Conservation (phyloP, 2,888 invertebrate species). For the Matsumyia berberina region DNA sequence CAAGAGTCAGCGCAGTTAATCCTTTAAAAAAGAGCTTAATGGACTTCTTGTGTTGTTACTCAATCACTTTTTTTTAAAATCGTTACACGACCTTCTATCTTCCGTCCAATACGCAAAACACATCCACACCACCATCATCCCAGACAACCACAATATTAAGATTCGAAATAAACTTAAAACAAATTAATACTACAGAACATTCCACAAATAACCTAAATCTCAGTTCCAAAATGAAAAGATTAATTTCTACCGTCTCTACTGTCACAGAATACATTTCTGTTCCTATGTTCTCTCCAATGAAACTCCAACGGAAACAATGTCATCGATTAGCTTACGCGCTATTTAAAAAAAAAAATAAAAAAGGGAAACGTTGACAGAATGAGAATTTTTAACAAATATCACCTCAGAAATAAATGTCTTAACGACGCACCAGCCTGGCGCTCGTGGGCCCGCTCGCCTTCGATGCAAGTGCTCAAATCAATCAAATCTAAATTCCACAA, state of each 20-base stretch:
- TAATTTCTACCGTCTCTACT: conserved; percentile 54
- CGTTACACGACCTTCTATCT: neutral
- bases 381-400: conserved; percentile 66
- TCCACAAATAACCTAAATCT: conserved; percentile 63
- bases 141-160: conserved; percentile 28
- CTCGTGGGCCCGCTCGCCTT: conserved; percentile 23
- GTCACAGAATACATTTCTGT: conserved; percentile 57
- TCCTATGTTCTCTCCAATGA: conserved; percentile 34
- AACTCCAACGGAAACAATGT: conserved; percentile 61
- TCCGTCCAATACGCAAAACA: conserved; percentile 25
- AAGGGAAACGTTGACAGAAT: conserved; percentile 61
- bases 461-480: conserved; percentile 74
- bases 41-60: conserved; percentile 31
- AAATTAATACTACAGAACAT: conserved; percentile 43
- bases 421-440: conserved; percentile 43
- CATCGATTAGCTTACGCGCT: conserved; percentile 68
- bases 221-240: conserved; percentile 63
- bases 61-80: neutral
- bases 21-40: conserved; percentile 19
- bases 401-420: conserved; percentile 69
- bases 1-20: neutral
- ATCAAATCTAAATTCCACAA: conserved; percentile 72
- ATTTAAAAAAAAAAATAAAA: conserved; percentile 24
- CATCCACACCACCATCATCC: conserved; percentile 7
- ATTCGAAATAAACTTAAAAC: conserved; percentile 14